Base-by-base conservation (phyloP, 2,797 vertebrate genomes). In the Myotis daubentonii region DNA sequence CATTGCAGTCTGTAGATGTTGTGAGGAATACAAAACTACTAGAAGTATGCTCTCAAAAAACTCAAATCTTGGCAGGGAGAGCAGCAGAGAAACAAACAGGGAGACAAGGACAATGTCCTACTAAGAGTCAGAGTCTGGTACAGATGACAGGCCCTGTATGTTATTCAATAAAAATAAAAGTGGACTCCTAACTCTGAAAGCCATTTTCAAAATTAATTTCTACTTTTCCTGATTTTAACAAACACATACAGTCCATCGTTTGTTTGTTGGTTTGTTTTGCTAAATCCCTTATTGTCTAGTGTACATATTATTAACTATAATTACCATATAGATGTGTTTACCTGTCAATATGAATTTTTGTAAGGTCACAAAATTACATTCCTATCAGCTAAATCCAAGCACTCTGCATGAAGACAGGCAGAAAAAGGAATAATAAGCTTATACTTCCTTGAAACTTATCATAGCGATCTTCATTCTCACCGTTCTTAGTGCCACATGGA, bases 121-220 rank as follows among this genome's bases (percentile, higher is more conserved):
- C 13, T 30, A 91, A 71, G 20, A 90, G 87, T 60, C 49, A 68
- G 12, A 65, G 1, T n/a, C 22, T 41, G 47, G 22, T 51, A 79
- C n/a, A 87, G 11, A 47, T n/a, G 87, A 51, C 12, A 85, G 41
- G n/a, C 13, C 33, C 8, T 68, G 8, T 30, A 36, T 3, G n/a
- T 68, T 55, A 51, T 66, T 66, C 10, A 91, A n/a, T 9, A 5
- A 36, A 47, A 60, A 93, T 19, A 86, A 93, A 80, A 80, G 28
- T 33, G 17, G 12, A 78, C 6, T 82, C 19, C 22, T 82, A 86
- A 57, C 19, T 87, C 51, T 9, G 53, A 88, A 96, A 87, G 53
- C 28, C 47, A 80, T 78, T 91, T 94, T 86, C 16, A 62, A 72
- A 82, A 88, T 95, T 94, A 30, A 80, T 57, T 60, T 65, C 85